Evolutionary conservation across 53 echinoderm and acorn worm genomes (phyloP).

Genomic region (Mesocentrotus franciscanus): DNA sequence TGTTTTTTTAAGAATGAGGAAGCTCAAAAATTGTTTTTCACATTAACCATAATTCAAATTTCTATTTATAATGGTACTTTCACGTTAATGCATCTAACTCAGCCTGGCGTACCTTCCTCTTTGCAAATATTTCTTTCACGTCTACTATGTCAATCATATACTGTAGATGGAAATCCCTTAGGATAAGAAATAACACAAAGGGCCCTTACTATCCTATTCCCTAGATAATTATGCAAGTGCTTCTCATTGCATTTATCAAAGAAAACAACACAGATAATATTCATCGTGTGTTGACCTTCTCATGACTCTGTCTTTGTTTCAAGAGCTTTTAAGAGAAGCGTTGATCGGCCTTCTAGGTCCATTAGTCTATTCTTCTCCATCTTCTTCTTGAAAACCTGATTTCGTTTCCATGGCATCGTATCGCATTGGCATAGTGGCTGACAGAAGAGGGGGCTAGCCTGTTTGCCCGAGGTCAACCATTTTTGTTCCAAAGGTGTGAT

Average conservation of each 20-base stretch:
- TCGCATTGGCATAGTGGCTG: neutral
- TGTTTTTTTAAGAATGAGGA: too few relatives aligned
- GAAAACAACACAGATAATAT: neutral
- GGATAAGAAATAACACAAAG: neutral
- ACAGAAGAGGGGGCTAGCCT: neutral
- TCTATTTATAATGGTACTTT: too few relatives aligned
- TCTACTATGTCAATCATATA: neutral
- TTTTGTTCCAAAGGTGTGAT: too few relatives aligned
- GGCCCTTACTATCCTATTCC: neutral
- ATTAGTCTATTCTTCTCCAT: neutral
- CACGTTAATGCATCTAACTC: too few relatives aligned
- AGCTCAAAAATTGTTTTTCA: too few relatives aligned
- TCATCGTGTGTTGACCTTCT: neutral
- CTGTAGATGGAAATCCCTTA: neutral
- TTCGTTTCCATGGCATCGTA: neutral
- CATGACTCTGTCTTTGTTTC: neutral
- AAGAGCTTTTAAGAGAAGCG: neutral
- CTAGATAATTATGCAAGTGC: neutral
- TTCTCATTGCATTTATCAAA: neutral
- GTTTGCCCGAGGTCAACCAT: too few relatives aligned
- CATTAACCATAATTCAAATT: too few relatives aligned
- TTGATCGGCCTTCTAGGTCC: neutral
- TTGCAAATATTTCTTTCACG: too few relatives aligned
- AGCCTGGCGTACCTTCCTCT: too few relatives aligned
- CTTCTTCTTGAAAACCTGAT: neutral